Evolutionary conservation across 2,797 vertebrate species (phyloP), one percentile per base, ranked within the genome.

Genomic region (Karalla daura): DNA sequence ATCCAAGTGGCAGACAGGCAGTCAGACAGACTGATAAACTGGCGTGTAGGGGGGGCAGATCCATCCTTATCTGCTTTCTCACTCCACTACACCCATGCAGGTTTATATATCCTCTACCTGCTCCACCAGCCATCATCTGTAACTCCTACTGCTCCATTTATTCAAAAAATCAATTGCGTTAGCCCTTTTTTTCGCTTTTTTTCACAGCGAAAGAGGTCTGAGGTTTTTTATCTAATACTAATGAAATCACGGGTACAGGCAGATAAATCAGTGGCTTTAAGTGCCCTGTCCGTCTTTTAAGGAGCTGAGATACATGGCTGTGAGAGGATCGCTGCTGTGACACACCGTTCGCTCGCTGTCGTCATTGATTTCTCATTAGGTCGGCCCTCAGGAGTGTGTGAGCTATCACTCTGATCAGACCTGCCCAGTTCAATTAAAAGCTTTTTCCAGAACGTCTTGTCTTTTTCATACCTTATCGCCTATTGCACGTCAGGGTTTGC

Each of bases 281-380:
- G 53, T 56, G 73, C 73, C 45, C 5, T 1, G 13, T 36, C 30
- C 54, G 47, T 54, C 46, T 41, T 70, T 67, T 49, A 55, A 62
- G 56, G 62, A 55, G 14, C 49, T 12, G 17, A 63, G 58, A 58
- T 35, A 46, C 47, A 21, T n/a, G 45, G 72, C 40, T 15, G 24
- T 65, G 49, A 69, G 72, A 72, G 68, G 78, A 62, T 33, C 55
- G 64, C 73, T 3, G 43, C 64, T 45, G 67, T 53, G 79, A 67
- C 68, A 67, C 24, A 13, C 56, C 17, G 36, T 76, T 86, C 67
- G 18, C 76, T 76, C 36, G 27, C 84, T 80, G 76, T 73, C 62
- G 7, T 70, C 80, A 93, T 90, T 85, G 90, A 92, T 92, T 92
- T 88, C 50, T 83, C 84, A 84, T 92, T 91, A 89, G 75, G 58